Evolutionary conservation across 2,113 vertebrate genomes (phyloP), one percentile per base, ranked within the genome.

Genomic region (Leucopsar rothschildi): DNA sequence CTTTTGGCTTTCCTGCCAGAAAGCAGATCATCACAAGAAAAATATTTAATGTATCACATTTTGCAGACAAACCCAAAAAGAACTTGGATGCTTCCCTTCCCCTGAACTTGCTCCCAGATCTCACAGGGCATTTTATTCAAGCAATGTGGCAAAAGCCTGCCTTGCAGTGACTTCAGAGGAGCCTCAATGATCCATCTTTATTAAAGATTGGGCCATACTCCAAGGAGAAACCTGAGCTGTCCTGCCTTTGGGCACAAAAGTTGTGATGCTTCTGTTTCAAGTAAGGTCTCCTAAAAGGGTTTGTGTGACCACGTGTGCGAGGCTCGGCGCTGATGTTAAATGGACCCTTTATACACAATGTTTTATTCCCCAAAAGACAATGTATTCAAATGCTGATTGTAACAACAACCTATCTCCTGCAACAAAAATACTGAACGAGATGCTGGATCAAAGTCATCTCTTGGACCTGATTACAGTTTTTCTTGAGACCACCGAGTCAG

Each of bases 1-100:
- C 49, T 85, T 81, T 88, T 90, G 75, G 61, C 64, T 82, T 81
- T 69, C 39, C 57, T 96, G 91, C 90, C 96, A 97, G 68, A 92
- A 95, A 95, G 79, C 92, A 75, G 63, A 44, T 82, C 42, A n/a
- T 87, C 55, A 47, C 35, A 83, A 95, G 80, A 39, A 49, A 87
- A 93, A 59, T 66, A 70, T 56, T 68, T 91, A 21, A 42, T 33
- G 4, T 66, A 64, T 80, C 86, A 42, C 7, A 4, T 91, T 91
- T 80, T 91, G 53, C 59, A 94, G 89, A 64, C 42, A 90, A 85
- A 79, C 61, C 7, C 10, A 22, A 88, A 86, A 85, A 94, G 63
- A 82, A 73, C 47, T 94, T 93, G 95, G 81, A 94, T 82, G 73
- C 37, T 86, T 85, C 20, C 5, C 64, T 76, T 91, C 44, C 55